Evolutionary conservation across 2,113 vertebrate species (phyloP).

Genomic region (Grus americana): DNA sequence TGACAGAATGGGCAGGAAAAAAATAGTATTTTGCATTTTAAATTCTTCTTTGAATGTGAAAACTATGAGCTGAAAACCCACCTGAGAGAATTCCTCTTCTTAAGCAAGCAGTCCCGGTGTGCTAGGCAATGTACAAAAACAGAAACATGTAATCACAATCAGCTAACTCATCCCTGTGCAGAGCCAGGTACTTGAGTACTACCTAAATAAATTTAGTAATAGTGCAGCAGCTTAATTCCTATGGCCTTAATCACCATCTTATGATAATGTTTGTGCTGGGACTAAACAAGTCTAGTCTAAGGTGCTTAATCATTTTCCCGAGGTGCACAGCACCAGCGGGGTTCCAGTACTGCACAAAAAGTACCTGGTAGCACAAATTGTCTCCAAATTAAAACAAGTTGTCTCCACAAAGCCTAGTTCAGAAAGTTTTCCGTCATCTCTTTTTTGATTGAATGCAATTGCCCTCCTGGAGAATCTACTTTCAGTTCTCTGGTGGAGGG

Average conservation of each 20-base stretch:
- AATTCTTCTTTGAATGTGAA: not conserved
- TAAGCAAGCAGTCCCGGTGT: not conserved
- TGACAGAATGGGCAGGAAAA: not conserved
- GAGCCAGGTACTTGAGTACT: not conserved
- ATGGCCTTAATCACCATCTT: not conserved
- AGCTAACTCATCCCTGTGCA: not conserved
- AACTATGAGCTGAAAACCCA: not conserved
- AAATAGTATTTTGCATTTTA: not conserved
- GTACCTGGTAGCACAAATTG: not conserved
- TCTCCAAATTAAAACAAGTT: not conserved
- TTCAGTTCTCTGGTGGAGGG: not conserved
- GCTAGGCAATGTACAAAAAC: not conserved
- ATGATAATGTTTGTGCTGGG: not conserved
- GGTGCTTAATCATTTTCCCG: not conserved
- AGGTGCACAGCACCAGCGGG: not conserved
- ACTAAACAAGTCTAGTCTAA: not conserved
- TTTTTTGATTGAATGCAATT: not conserved
- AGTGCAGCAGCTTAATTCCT: slow-evolving; percentile 2
- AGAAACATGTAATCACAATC: not conserved
- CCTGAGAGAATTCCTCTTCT: not conserved
- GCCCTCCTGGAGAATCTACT: not conserved
- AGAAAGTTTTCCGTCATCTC: not conserved
- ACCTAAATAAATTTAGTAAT: not conserved
- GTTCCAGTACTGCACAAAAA: not conserved
- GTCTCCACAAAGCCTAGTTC: not conserved